Percentiles rank a stretch among this genome's conserved stretches.
Evolutionary conservation across 2,888 invertebrate genomes (phyloP).

Genomic region (Cerastis leucographa): DNA sequence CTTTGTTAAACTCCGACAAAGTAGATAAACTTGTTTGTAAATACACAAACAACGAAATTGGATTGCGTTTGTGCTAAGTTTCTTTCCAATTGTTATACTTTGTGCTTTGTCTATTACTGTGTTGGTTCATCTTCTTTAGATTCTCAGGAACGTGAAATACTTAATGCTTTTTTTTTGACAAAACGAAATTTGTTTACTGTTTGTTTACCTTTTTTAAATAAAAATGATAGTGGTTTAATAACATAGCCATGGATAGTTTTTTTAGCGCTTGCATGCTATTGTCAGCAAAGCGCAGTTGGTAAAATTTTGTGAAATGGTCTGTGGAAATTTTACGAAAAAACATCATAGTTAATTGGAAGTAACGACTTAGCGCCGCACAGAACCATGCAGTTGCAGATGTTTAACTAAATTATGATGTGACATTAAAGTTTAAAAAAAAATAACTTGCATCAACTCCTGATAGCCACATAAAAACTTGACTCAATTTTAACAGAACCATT

Average conservation of each 20-base stretch:
- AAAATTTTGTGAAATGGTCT: background rate
- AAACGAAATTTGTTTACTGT: background rate
- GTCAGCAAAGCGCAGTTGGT: too few species aligned
- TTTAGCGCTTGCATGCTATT: background rate
- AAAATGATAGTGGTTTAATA: background rate
- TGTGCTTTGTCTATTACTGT: conserved; percentile 33
- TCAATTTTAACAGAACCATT: conserved; percentile 36
- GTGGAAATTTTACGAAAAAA: background rate
- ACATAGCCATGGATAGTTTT: background rate
- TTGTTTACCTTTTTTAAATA: background rate
- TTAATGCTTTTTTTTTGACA: background rate
- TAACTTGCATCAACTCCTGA: background rate
- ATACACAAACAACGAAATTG: conserved; percentile 64
- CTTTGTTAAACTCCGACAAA: conserved; percentile 58
- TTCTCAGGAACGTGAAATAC: background rate
- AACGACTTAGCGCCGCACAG: too few species aligned
- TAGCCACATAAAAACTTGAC: conserved; percentile 16
- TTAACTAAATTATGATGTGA: background rate
- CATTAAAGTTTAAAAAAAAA: too few species aligned
- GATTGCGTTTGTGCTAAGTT: conserved; percentile 58
- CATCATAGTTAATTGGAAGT: background rate
- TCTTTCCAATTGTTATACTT: conserved; percentile 52
- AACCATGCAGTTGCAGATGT: background rate
- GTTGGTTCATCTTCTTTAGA: background rate
- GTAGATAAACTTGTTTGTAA: conserved; percentile 61